phyloP scores from a whole-genome alignment of 2,797 vertebrate species.

The Falco naumanni region DNA sequence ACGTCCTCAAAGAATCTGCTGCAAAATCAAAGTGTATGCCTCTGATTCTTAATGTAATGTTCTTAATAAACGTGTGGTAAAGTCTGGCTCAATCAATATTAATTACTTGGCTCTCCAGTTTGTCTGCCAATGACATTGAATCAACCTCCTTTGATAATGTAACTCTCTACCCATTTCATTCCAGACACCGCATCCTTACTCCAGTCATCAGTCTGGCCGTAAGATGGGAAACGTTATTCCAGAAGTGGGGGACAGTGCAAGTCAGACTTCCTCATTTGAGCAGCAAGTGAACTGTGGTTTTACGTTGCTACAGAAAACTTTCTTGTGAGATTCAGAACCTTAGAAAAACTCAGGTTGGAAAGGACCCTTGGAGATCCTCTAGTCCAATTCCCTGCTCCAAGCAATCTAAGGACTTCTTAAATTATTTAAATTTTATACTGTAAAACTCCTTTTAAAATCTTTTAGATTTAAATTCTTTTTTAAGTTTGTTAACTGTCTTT shows the following conservation, averaged over 20 bases:
- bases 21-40: constrained; percentile 44
- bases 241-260: background rate
- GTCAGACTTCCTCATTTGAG: background rate
- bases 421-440: background rate
- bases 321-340: background rate
- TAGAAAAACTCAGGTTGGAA: background rate
- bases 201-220: background rate
- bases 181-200: background rate
- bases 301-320: background rate
- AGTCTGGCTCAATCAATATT: constrained; percentile 39
- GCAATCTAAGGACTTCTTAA: background rate
- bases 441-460: background rate
- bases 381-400: background rate
- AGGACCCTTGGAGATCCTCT: background rate
- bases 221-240: background rate
- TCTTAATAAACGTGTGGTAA: constrained; percentile 37
- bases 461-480: background rate
- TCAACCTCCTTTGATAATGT: background rate
- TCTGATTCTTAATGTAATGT: constrained; percentile 43
- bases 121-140: constrained; percentile 13
- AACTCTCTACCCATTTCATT: background rate
- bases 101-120: constrained; percentile 39
- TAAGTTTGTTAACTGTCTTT: background rate
- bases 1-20: constrained; percentile 48
- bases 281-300: background rate